Conservation (phyloP, 2,113 vertebrate species). For the Salvator merianae region DNA sequence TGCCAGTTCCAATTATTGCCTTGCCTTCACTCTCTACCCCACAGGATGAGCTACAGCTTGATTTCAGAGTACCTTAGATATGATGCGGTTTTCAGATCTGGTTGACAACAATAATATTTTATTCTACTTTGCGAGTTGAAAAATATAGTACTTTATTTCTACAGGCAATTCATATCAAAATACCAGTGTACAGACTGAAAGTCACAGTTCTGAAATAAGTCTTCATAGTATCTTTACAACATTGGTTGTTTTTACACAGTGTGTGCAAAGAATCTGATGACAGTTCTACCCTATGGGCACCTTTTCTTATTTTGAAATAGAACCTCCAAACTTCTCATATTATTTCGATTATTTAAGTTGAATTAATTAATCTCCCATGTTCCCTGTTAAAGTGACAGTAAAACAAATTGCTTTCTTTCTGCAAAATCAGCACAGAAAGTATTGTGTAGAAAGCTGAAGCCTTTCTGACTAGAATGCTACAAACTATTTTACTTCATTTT, state of each 20-base stretch:
- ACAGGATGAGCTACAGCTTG: too few species aligned
- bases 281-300: neutral
- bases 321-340: constrained; percentile 30
- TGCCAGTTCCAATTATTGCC: too few species aligned
- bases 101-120: constrained; percentile 22
- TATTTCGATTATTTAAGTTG: constrained; percentile 33
- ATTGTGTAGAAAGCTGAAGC: constrained; percentile 53
- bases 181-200: constrained; percentile 25
- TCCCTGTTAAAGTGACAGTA: constrained; percentile 49
- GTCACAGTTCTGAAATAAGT: constrained; percentile 45
- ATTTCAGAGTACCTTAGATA: too few species aligned
- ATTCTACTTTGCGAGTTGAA: constrained; percentile 33
- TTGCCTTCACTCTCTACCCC: too few species aligned
- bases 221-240: constrained; percentile 58
- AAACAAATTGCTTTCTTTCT: constrained; percentile 25
- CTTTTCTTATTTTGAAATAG: neutral
- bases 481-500: constrained; percentile 43
- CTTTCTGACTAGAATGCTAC: constrained; percentile 36
- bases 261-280: constrained; percentile 42
- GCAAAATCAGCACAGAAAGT: neutral
- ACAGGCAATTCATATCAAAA: neutral
- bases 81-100: neutral
- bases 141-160: constrained; percentile 41
- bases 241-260: constrained; percentile 52
- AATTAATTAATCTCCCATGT: constrained; percentile 32